Evolutionary conservation across 2,113 vertebrate species (phyloP).

Genomic region (Myotis yumanensis): DNA sequence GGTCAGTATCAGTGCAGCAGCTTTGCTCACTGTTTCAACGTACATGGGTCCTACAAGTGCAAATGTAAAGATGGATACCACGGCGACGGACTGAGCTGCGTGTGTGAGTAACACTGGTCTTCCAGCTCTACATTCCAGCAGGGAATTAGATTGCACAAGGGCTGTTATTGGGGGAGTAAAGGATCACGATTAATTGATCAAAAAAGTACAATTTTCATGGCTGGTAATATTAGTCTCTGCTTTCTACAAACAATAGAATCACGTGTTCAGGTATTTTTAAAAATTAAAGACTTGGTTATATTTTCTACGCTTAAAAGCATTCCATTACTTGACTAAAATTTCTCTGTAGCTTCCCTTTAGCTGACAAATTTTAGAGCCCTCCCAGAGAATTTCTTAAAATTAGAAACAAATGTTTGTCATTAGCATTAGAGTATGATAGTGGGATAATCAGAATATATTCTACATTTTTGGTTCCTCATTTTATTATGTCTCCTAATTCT

Average conservation of each 20-base stretch:
- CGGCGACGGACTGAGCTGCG: conserved; percentile 90
- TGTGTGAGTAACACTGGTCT: conserved; percentile 87
- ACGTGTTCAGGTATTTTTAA: not conserved
- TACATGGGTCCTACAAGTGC: conserved; percentile 95
- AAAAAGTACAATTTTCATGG: not conserved
- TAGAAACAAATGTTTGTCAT: not conserved
- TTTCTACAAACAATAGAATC: conserved; percentile 64
- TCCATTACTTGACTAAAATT: conserved; percentile 67
- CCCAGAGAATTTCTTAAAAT: not conserved
- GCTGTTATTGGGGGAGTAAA: not conserved
- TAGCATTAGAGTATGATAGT: not conserved
- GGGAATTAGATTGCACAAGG: not conserved
- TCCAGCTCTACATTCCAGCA: conserved; percentile 7
- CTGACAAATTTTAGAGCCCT: not conserved
- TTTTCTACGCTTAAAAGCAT: conserved; percentile 47
- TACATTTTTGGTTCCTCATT: not conserved
- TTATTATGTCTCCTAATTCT: not conserved
- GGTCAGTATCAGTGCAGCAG: conserved; percentile 89
- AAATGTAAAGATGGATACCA: conserved; percentile 94
- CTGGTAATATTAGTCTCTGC: conserved; percentile 6
- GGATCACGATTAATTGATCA: not conserved
- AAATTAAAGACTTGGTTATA: not conserved
- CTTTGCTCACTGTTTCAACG: conserved; percentile 93
- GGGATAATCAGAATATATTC: not conserved
- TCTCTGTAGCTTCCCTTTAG: not conserved